Base-by-base conservation (phyloP, 2,888 invertebrate genomes). In the Aethes cnicana region DNA sequence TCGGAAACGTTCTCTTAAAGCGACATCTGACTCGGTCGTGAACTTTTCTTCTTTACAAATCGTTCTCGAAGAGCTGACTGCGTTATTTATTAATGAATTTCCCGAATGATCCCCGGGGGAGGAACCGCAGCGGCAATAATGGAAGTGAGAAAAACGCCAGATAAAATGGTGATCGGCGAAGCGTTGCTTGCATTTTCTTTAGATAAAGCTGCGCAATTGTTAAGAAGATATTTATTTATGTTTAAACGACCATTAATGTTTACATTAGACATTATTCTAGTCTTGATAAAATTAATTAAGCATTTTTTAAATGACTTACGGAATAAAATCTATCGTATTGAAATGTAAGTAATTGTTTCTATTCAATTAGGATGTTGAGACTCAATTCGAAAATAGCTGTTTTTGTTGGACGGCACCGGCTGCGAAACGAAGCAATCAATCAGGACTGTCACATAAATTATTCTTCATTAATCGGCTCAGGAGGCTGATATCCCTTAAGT, bases 51-150 rank as follows among this genome's bases (percentile, higher is more conserved):
- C 62, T 59, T 64, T 68, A 63, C 58, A 68, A 69, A 76, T 63
- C 55, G 57, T 57, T 58, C 61, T 56, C 61, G 41, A 47, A 53
- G 53, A 64, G 55, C 58, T 64, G 53, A 55, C 64, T 61, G 58
- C 64, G 65, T 72, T 81, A 74, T 74, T 73, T 75, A 74, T 73
- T 76, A 76, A 80, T 78, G 68, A 77, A 69, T 74, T 71, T 69
- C 61, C 58, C 59, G 61, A 61, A 63, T 62, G 52, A 68, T 64
- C 63, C 75, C 63, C 59, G 7, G 17, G 66, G 61, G 69, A 69
- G 55, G 58, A 67, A 68, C 70, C 67, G 64, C 67, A 62, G 61
- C 56, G 68, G 74, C 70, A 69, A 68, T 75, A 80, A 79, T 77
- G 69, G 73, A 74, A 74, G 67, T 61, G 68, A 66, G 67, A 74